A percentile compares a stretch with the other conserved stretches of the same genome.
phyloP scores from a whole-genome alignment of 53 echinoderm and acorn worm genomes.

The Paracentrotus lividus region DNA sequence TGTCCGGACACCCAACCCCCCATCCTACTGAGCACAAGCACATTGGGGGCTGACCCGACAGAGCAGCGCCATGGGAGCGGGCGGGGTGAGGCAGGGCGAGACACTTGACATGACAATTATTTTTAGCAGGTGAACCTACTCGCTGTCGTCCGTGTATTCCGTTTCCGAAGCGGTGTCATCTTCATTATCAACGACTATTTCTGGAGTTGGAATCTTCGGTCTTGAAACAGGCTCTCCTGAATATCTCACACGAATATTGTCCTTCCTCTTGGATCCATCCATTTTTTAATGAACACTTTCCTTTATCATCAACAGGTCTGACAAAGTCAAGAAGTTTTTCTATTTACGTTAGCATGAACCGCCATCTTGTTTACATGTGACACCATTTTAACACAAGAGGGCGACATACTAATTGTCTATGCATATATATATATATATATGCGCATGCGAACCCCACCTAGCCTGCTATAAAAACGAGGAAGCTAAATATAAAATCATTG shows the following conservation, averaged over 20 bases:
- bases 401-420: constrained; percentile 17
- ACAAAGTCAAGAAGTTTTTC: background rate
- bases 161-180: background rate
- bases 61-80: background rate
- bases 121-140: constrained; percentile 31
- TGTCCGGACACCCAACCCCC: too few species aligned
- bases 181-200: constrained; percentile 53
- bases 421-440: too few species aligned
- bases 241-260: constrained; percentile 45
- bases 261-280: constrained; percentile 26
- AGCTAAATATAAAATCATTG: too few species aligned
- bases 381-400: background rate
- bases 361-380: constrained; percentile 56
- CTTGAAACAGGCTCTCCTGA: constrained; percentile 32
- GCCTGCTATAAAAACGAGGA: too few species aligned
- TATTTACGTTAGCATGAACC: background rate
- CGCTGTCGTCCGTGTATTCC: constrained; percentile 42
- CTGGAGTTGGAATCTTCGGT: constrained; percentile 31
- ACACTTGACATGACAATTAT: background rate
- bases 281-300: background rate
- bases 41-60: background rate
- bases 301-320: background rate
- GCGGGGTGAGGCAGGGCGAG: background rate
- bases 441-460: too few species aligned
- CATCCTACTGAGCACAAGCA: background rate